phyloP scores from a whole-genome alignment of 2,797 vertebrate genomes.

The Gymnodraco acuticeps region DNA sequence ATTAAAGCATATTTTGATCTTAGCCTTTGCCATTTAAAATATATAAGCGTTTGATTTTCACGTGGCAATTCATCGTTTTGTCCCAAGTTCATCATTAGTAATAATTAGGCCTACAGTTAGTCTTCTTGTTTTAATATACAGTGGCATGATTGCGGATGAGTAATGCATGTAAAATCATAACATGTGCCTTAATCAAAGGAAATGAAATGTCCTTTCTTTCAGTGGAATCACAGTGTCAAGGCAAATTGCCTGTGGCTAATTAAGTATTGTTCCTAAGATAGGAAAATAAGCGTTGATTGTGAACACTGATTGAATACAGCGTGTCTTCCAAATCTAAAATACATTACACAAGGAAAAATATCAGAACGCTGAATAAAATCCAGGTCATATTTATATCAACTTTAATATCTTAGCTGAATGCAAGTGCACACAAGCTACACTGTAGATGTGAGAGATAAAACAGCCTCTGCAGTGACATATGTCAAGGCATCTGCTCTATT shows the following conservation, averaged over 20 bases:
- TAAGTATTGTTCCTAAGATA: not conserved
- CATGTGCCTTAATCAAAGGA: not conserved
- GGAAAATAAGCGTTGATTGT: not conserved
- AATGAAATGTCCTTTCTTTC: not conserved
- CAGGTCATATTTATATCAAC: constrained; percentile 1
- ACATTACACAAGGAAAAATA: not conserved
- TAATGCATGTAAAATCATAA: constrained; percentile 6
- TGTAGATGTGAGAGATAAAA: not conserved
- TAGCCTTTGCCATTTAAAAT: constrained; percentile 13
- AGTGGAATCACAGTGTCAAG: not conserved
- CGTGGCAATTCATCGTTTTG: constrained; percentile 22
- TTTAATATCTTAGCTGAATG: not conserved
- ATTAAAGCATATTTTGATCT: not conserved
- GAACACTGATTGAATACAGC: not conserved
- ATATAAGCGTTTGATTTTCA: constrained; percentile 27
- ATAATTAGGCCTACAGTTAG: constrained; percentile 46
- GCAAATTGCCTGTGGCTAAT: not conserved
- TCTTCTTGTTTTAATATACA: constrained; percentile 27
- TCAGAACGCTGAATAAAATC: not conserved
- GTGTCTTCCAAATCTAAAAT: not conserved
- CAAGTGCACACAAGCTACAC: not conserved
- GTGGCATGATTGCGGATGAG: constrained; percentile 7
- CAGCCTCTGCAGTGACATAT: not conserved
- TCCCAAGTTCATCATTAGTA: constrained; percentile 34
- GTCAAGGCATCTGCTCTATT: constrained; percentile 1